Evolutionary conservation across 2,113 vertebrate genomes (phyloP).

Genomic region (Etia nguti): DNA sequence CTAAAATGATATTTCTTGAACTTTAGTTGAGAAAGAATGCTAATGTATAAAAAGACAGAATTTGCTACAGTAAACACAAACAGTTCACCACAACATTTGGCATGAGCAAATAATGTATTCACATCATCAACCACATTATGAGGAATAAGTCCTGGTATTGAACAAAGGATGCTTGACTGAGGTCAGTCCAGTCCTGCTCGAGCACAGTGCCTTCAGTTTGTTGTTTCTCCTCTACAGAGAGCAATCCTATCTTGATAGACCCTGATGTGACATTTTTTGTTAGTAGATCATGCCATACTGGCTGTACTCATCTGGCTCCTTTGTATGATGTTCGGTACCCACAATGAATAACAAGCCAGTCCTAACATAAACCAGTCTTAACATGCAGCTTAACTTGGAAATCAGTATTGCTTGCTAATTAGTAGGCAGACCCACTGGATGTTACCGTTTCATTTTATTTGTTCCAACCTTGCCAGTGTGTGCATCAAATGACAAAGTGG

Average conservation of each 20-base stretch:
- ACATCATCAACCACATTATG: background rate
- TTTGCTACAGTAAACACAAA: background rate
- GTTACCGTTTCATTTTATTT: background rate
- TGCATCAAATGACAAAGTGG: background rate
- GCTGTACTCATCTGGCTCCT: background rate
- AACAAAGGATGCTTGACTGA: background rate
- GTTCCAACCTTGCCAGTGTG: background rate
- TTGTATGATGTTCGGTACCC: background rate
- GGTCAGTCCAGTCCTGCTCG: background rate
- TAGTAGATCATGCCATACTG: background rate
- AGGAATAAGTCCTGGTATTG: background rate
- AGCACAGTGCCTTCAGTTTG: background rate
- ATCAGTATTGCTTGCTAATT: background rate
- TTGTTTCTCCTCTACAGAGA: background rate
- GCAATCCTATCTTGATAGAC: background rate
- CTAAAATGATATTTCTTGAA: background rate
- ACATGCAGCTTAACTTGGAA: background rate
- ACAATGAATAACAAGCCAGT: background rate
- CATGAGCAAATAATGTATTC: conserved; percentile 1
- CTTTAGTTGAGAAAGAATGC: background rate
- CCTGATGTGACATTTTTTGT: background rate
- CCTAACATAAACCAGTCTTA: background rate
- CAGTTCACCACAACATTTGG: background rate
- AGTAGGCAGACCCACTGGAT: background rate
- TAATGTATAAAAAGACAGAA: background rate